Percentiles rank a stretch among this genome's conserved stretches.
Evolutionary conservation across 1,140 invertebrate genomes (phyloP).

Genomic region (Eufriesea mexicana): DNA sequence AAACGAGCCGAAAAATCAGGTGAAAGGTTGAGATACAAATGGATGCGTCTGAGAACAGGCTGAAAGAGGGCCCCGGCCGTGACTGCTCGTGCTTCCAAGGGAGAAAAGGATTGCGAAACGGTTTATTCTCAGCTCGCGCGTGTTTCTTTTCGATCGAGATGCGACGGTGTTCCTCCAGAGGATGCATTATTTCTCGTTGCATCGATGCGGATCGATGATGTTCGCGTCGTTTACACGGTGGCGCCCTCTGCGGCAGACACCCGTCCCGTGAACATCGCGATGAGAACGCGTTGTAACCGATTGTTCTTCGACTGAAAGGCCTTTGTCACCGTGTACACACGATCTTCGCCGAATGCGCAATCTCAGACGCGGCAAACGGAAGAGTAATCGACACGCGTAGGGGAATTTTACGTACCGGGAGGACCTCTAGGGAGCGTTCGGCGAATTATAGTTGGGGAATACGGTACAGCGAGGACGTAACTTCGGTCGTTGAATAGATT

Average conservation of each 20-base stretch:
- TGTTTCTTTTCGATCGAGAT: slow-evolving; percentile 10
- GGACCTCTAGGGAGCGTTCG: background rate
- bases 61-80: slow-evolving; percentile 8
- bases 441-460: background rate
- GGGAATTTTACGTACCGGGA: background rate
- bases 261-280: slow-evolving; percentile 19
- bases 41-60: slow-evolving; percentile 37
- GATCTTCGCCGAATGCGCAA: slow-evolving; percentile 6
- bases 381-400: background rate
- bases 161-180: slow-evolving; percentile 9
- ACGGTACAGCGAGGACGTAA: no score
- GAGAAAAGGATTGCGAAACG: slow-evolving; percentile 24
- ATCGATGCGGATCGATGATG: slow-evolving; percentile 33
- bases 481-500: no score
- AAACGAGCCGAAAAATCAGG: slow-evolving; percentile 41
- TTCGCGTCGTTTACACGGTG: slow-evolving; percentile 5
- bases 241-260: background rate
- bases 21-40: slow-evolving; percentile 33
- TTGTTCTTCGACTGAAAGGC: slow-evolving; percentile 35
- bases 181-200: slow-evolving; percentile 45
- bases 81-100: slow-evolving; percentile 16
- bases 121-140: slow-evolving; percentile 32
- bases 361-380: slow-evolving; percentile 11
- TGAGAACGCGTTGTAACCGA: slow-evolving; percentile 41
- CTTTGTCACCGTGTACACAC: slow-evolving; percentile 18